phyloP scores from a whole-genome alignment of 2,797 vertebrate genomes.

The Falco naumanni region DNA sequence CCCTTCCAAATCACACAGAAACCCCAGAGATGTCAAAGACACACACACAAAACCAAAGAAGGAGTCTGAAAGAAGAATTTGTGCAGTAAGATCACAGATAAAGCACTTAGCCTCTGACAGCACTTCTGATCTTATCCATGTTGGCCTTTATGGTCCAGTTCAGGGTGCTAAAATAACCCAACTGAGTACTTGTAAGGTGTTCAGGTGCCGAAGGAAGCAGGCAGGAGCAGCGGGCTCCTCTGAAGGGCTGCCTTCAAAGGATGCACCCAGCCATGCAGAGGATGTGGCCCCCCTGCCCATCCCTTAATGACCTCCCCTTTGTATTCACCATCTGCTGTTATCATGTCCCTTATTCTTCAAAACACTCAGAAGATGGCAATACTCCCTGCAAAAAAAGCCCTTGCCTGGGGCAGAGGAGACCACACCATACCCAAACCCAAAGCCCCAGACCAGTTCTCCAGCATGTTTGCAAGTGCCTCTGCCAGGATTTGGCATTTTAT shows the following conservation, averaged over 20 bases:
- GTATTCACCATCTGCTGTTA: not conserved
- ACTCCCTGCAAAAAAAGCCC: not conserved
- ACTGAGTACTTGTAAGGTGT: not conserved
- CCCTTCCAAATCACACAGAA: not conserved
- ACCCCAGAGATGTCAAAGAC: not conserved
- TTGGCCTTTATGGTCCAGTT: not conserved
- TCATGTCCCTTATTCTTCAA: fast-evolving
- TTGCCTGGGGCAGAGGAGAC: not conserved
- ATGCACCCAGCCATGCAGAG: not conserved
- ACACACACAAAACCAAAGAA: not conserved
- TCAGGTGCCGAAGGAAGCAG: not conserved
- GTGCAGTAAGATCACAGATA: not conserved
- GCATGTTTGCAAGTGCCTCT: not conserved
- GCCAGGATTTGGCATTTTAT: not conserved
- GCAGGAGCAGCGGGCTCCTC: not conserved
- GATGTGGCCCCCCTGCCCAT: fast-evolving
- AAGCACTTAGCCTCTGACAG: fast-evolving
- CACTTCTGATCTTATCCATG: not conserved
- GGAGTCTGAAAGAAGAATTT: not conserved
- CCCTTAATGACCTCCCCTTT: not conserved
- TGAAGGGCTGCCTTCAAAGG: not conserved
- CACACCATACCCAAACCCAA: fast-evolving
- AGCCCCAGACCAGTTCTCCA: not conserved
- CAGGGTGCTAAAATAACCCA: not conserved
- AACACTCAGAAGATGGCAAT: not conserved